A percentile compares a stretch with the other conserved stretches of the same genome.
Conservation (phyloP, 2,113 vertebrate species). For the Nicator chloris region DNA sequence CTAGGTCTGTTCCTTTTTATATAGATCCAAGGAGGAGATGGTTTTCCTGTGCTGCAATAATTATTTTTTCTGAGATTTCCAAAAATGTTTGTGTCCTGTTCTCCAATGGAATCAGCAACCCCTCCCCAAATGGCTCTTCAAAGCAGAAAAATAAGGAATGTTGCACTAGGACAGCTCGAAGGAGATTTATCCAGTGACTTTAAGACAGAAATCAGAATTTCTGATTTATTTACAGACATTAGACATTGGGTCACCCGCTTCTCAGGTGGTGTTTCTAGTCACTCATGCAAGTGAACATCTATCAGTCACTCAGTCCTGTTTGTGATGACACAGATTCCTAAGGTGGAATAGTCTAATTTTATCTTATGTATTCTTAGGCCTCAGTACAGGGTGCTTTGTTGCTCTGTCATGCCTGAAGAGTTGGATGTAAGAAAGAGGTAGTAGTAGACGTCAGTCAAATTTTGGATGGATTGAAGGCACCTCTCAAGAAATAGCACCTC, state of each 20-base stretch:
- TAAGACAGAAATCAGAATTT: background rate
- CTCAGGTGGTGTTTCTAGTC: background rate
- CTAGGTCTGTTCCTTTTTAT: background rate
- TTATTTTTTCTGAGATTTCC: background rate
- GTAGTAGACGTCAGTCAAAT: background rate
- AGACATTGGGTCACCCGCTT: background rate
- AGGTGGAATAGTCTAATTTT: background rate
- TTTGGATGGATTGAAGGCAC: background rate
- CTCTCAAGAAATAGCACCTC: background rate
- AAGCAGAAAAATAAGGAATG: background rate
- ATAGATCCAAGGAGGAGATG: background rate
- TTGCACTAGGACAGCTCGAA: background rate
- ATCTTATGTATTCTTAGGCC: background rate
- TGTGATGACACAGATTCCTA: background rate
- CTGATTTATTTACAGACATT: background rate
- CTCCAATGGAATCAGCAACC: background rate
- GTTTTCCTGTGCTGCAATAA: background rate
- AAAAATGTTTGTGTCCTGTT: background rate
- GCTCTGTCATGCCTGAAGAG: background rate
- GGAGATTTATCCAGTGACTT: background rate
- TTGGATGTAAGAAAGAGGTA: background rate
- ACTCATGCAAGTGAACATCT: background rate
- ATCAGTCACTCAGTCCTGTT: background rate
- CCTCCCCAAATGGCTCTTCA: rapidly evolving
- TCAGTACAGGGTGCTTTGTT: background rate